Conservation (phyloP, 2,797 vertebrate genomes). For the Natrix natrix region DNA sequence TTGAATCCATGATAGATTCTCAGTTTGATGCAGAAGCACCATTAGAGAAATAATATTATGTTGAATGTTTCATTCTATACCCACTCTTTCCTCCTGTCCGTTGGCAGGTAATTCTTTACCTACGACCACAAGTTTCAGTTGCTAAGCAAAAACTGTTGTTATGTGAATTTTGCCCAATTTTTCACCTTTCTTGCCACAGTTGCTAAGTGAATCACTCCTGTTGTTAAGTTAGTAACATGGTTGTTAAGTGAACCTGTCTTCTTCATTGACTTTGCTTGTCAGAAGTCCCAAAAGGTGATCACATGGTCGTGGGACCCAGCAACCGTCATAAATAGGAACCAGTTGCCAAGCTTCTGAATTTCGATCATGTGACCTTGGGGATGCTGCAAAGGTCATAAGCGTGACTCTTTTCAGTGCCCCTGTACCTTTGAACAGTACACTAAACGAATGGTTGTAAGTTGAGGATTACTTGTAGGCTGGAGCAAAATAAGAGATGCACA, state of each 20-base stretch:
- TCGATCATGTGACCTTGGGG: neutral
- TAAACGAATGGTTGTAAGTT: neutral
- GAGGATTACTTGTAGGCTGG: neutral
- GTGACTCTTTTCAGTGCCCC: neutral
- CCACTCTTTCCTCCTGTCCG: neutral
- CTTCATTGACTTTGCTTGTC: neutral
- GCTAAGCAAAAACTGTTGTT: neutral
- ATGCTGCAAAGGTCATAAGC: neutral
- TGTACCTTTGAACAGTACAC: neutral
- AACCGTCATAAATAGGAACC: neutral
- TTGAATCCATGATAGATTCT: neutral
- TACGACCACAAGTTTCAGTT: neutral
- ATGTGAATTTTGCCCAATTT: neutral
- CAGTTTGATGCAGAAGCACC: neutral
- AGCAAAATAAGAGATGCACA: neutral
- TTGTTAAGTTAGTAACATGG: neutral
- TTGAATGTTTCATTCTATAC: neutral
- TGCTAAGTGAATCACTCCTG: neutral
- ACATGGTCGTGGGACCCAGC: neutral
- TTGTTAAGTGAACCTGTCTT: neutral
- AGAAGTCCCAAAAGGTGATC: neutral
- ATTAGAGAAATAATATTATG: neutral
- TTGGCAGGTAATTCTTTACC: neutral
- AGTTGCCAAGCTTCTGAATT: neutral
- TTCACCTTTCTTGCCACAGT: neutral